These are phyloP conservation scores for Dendroctonus valens DNA, from an alignment of 1,140 invertebrate species.

Conservation along the genomic window DNA sequence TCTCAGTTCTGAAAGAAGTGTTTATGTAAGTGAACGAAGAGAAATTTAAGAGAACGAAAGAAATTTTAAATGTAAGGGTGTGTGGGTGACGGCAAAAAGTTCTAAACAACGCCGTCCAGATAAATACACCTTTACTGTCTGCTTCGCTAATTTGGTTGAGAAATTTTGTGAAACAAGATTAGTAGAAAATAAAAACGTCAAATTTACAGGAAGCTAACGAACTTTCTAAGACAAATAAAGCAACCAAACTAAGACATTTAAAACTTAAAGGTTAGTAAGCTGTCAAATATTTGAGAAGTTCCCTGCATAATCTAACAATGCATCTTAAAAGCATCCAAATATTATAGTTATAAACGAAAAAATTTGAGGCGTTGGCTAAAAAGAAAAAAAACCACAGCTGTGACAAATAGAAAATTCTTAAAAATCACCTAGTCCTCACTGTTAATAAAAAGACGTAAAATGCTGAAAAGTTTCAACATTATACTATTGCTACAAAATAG, in stretches of 20 bases:
- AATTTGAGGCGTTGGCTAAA: too few relatives aligned
- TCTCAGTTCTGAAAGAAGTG: too few relatives aligned
- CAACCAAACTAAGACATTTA: neutral
- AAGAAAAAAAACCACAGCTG: too few relatives aligned
- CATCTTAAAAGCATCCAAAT: neutral
- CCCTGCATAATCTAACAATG: neutral
- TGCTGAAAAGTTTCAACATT: too few relatives aligned
- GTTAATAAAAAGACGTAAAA: too few relatives aligned
- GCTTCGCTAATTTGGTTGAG: slow-evolving; percentile 4
- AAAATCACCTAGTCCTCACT: too few relatives aligned
- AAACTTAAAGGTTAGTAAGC: neutral
- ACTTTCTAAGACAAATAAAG: neutral
- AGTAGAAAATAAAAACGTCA: neutral
- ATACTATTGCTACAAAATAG: slow-evolving; percentile 1
- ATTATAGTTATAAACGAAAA: neutral
- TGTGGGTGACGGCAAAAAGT: neutral
- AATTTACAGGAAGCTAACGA: neutral
- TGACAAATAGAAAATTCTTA: too few relatives aligned
- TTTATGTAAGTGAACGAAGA: too few relatives aligned
- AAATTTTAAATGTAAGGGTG: neutral
- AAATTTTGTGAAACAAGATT: neutral
- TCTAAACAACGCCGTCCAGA: neutral
- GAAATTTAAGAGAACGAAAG: too few relatives aligned
- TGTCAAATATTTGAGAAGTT: slow-evolving; percentile 2
- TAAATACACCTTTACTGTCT: slow-evolving; percentile 4